Evolutionary conservation across 2,113 vertebrate species (phyloP), one percentile per base, ranked within the genome.

Genomic region (Cathartes aura): DNA sequence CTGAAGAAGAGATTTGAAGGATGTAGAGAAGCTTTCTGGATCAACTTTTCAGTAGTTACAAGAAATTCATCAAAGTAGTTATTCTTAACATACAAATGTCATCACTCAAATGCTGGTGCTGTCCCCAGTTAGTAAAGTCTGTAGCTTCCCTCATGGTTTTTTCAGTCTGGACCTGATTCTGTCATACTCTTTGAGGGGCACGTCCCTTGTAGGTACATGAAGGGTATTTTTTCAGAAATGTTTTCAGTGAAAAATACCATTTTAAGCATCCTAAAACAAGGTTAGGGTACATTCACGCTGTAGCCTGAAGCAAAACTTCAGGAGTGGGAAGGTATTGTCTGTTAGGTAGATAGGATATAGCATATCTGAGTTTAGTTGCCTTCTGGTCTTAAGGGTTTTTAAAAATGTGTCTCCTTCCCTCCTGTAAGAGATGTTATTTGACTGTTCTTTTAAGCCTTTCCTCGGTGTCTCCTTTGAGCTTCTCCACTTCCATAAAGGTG

Each of bases 151-250:
- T 75, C 14, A 0, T 53, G 26, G 26, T 45, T 70, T 84, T 81
- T 67, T 38, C 55, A 74, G 55, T 38, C 38, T 53, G 58, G 45
- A 38, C 32, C 42, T 80, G 85, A 36, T 22, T 63, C 43, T 60
- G 1, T 72, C 11, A 1, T 27, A 19, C 5, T 82, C 56, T 52
- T 20, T 63, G 56, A 68, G 52, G 29, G 24, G 2, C 19, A 24
- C 0, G 0, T 16, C 26, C 52, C 7, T 71, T 58, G 50, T n/a
- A 78, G 38, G 21, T 45, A 38, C 15, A n/a, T 0, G 19, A 52
- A 56, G 9, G 11, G 8, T 71, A 3, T 48, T 78, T 91, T 70
- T 83, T 59, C 71, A 72, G 47, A 86, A 80, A 30, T 66, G 8
- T 88, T 72, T 80, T 64, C 36, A 47, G 21, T 45, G 55, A 73